Conservation (phyloP, 2,888 invertebrate genomes). For the Endotricha flammealis region DNA sequence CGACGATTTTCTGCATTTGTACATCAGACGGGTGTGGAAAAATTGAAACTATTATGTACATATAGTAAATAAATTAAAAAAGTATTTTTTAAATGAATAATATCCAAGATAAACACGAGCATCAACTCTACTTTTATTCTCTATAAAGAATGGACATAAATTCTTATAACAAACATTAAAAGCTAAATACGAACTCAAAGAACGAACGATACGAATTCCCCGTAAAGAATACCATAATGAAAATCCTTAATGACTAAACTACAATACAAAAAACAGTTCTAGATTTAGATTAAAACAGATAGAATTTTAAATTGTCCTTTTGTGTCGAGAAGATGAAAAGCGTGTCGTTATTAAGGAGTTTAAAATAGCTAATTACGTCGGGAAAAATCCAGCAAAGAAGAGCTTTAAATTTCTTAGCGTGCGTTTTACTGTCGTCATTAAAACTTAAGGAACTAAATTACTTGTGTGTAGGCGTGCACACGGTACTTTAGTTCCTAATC, state of each 20-base stretch:
- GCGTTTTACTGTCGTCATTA: slow-evolving; percentile 40
- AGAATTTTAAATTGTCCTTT: slow-evolving; percentile 41
- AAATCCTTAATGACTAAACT: slow-evolving; percentile 8
- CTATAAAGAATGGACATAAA: no score
- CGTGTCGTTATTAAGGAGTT: slow-evolving; percentile 43
- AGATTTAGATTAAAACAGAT: slow-evolving; percentile 35
- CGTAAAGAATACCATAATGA: background rate
- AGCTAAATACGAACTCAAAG: no score
- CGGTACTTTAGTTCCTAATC: no score
- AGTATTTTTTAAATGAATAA: no score
- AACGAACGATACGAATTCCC: no score
- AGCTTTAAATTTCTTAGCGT: slow-evolving; percentile 36
- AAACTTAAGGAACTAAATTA: slow-evolving; percentile 26
- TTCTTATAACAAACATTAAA: no score
- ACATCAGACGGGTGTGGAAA: no score
- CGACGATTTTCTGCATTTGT: no score
- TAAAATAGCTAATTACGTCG: slow-evolving; percentile 50
- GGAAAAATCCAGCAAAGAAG: slow-evolving; percentile 33
- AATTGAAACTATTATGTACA: no score
- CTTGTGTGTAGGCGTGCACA: slow-evolving; percentile 13
- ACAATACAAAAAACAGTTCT: slow-evolving; percentile 17
- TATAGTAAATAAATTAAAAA: no score
- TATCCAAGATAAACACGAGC: no score
- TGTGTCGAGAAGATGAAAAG: slow-evolving; percentile 42
- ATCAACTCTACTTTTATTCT: no score